These are phyloP conservation scores for Capra hircus DNA, from an alignment of 2,113 vertebrate species.

Conservation along the genomic window DNA sequence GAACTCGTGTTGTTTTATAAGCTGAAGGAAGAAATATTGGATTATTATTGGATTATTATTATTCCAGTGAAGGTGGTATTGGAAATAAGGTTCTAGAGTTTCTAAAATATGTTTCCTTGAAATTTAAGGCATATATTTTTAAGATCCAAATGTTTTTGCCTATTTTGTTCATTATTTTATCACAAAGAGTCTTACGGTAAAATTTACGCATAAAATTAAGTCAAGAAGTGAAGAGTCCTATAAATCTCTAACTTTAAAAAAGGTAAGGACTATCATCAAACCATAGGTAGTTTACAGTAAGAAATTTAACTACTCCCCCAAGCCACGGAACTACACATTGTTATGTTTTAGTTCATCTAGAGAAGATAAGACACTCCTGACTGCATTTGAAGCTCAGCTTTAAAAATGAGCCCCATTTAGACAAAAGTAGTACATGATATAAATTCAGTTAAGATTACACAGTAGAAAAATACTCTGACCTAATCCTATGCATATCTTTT, in stretches of 20 bases:
- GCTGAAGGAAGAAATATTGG: conserved; percentile 71
- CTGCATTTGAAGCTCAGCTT: background rate
- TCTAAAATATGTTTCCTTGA: conserved; percentile 20
- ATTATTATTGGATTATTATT: background rate
- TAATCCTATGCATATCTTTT: background rate
- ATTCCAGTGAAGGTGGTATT: background rate
- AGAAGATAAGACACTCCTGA: background rate
- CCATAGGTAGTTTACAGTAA: background rate
- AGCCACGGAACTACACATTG: background rate
- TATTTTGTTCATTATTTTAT: background rate
- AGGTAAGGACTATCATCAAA: background rate
- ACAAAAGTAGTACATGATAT: background rate
- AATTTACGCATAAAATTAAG: background rate
- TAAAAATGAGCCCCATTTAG: background rate
- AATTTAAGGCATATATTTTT: background rate
- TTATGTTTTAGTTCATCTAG: background rate
- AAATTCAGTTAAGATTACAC: background rate
- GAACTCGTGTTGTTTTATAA: conserved; percentile 68
- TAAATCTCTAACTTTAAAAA: background rate
- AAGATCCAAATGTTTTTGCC: background rate
- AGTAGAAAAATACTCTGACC: background rate
- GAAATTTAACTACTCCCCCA: background rate
- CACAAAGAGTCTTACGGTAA: background rate
- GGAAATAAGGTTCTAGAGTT: background rate
- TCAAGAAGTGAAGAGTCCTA: background rate